Base-by-base conservation (phyloP, 2,113 vertebrate species). In the Acanthisitta chloris region DNA sequence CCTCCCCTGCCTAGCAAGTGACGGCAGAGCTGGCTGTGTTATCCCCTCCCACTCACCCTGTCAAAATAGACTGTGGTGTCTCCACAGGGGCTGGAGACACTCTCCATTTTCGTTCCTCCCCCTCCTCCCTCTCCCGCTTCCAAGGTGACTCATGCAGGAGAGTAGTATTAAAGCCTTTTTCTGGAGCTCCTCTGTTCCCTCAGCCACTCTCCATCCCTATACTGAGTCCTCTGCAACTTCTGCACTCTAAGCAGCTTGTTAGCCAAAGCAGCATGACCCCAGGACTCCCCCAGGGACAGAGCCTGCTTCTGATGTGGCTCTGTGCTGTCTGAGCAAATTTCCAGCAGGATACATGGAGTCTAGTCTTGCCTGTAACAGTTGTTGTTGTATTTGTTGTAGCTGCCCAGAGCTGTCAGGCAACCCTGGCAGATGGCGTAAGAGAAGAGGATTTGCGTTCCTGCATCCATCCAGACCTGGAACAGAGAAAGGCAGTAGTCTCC, bases 301-400 rank as follows among this genome's bases (percentile, higher is more conserved):
- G 46, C 24, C 55, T 86, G 59, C 45, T 51, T 64, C 62, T 62
- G 45, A 34, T 14, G 38, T n/a, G 87, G 13, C 28, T 74, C 65
- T 67, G 31, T n/a, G 21, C 36, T 43, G 8, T 33, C 64, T 3
- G 3, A 91, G 40, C 18, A 54, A 19, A 69, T 8, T 42, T 55
- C 59, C 69, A 67, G 61, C 48, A 61, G 19, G 38, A 43, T 23
- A n/a, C 1, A 1, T 66, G 48, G n/a, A 48, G 28, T 10, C 15
- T 17, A 64, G 38, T 34, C 87, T 95, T 92, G 99, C 99, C 97
- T 98, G 98, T 99, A 99, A 88, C 99, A 99, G 97, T 99, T 98
- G 97, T 99, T 99, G 97, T 98, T 98, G 59, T 99, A 99, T 62
- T 98, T 99, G 96, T 99, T 99, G 97, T 99, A 99, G 98, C 99